Conservation (phyloP, 2,797 vertebrate species). For the Enteromius afrohamiltoni region DNA sequence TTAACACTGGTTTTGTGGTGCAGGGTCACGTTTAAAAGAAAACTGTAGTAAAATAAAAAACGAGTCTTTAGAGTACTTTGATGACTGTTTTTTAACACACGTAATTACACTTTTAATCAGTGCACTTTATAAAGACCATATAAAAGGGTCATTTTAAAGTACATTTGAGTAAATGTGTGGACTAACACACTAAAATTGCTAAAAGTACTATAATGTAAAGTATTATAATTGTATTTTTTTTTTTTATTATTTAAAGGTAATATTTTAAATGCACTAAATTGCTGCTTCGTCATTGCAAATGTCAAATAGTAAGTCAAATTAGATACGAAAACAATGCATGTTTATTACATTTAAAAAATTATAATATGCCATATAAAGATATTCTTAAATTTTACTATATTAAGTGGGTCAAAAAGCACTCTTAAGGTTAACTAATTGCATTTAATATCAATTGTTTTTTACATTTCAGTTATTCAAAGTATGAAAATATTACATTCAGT, state of each 20-base stretch:
- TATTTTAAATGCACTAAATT: not conserved
- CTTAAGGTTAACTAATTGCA: not conserved
- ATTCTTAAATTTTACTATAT: not conserved
- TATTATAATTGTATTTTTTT: not conserved
- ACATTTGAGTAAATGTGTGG: not conserved
- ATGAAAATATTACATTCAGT: not conserved
- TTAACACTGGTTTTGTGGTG: no score
- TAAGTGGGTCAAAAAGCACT: not conserved
- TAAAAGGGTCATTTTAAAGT: not conserved
- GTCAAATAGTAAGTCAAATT: not conserved
- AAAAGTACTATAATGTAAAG: no score
- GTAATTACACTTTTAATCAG: not conserved
- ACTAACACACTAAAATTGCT: not conserved
- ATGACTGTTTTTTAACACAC: not conserved
- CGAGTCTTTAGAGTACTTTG: not conserved
- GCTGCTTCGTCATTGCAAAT: not conserved
- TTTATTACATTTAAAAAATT: not conserved
- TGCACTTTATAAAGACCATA: not conserved
- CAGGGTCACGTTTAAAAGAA: not conserved
- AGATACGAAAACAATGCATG: not conserved
- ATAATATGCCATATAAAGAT: not conserved
- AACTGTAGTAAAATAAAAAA: not conserved
- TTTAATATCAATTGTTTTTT: not conserved
- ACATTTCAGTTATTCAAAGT: not conserved
- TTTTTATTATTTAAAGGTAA: not conserved